These are phyloP conservation scores for Drosophila equinoxialis DNA, from an alignment of 1,140 invertebrate genomes.

Conservation along the genomic window DNA sequence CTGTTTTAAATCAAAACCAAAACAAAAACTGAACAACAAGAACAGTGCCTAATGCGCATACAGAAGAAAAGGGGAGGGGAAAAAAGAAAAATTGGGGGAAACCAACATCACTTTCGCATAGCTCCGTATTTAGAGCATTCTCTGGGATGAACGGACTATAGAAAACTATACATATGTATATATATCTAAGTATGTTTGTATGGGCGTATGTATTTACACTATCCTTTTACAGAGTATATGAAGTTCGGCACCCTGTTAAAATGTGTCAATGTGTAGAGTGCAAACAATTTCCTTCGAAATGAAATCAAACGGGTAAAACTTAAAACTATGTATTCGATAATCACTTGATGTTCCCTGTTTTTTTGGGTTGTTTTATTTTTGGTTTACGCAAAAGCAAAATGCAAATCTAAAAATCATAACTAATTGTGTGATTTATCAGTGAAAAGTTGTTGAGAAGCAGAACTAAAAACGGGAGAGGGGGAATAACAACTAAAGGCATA, in stretches of 20 bases:
- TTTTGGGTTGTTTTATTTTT: slow-evolving; percentile 29
- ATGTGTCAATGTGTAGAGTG: slow-evolving; percentile 1
- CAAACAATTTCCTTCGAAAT: slow-evolving; percentile 34
- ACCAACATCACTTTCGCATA: background rate
- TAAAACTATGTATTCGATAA: background rate
- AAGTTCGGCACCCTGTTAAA: slow-evolving; percentile 17
- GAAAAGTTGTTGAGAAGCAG: slow-evolving; percentile 40
- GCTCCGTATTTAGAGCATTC: background rate
- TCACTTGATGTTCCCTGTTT: slow-evolving; percentile 16
- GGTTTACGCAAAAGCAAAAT: slow-evolving; percentile 44
- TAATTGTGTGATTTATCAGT: slow-evolving; percentile 35
- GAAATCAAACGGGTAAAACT: slow-evolving; percentile 7
- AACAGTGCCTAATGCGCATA: slow-evolving; percentile 28
- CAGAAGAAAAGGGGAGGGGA: background rate
- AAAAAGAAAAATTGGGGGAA: background rate
- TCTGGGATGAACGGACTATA: slow-evolving; percentile 32
- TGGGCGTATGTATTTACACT: slow-evolving; percentile 38
- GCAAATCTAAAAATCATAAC: slow-evolving; percentile 44
- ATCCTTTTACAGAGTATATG: slow-evolving; percentile 21
- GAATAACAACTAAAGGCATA: slow-evolving; percentile 23
- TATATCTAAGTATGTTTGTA: too few species aligned
- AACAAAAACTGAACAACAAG: slow-evolving; percentile 32
- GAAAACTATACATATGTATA: slow-evolving; percentile 2
- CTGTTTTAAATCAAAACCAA: slow-evolving; percentile 43
- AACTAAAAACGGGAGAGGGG: background rate